phyloP scores from a whole-genome alignment of 2,113 vertebrate species.

The Hipposideros armiger region DNA sequence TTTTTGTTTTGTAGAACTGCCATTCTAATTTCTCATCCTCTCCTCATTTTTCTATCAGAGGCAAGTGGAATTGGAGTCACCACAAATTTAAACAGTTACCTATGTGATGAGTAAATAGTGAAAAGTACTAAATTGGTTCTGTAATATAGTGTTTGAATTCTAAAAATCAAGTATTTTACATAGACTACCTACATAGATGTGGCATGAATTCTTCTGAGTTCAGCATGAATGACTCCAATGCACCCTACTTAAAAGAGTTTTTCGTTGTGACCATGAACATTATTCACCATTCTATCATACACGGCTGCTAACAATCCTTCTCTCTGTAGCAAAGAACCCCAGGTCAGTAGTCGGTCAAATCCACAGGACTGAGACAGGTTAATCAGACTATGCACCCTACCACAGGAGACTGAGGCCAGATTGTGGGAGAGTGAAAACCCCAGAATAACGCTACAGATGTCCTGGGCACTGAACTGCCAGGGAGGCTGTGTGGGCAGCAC shows the following conservation, averaged over 20 bases:
- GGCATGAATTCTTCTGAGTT: neutral
- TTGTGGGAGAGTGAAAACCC: neutral
- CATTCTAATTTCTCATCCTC: neutral
- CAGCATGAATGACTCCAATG: neutral
- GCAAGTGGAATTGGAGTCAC: neutral
- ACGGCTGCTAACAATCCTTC: neutral
- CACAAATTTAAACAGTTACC: constrained; percentile 2
- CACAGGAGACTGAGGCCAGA: neutral
- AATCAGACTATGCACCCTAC: neutral
- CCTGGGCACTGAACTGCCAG: neutral
- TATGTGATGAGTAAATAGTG: neutral
- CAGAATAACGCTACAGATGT: neutral
- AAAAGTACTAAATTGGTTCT: neutral
- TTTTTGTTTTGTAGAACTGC: neutral
- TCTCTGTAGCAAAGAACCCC: neutral
- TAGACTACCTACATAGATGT: neutral
- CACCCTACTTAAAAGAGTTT: neutral
- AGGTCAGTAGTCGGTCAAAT: neutral
- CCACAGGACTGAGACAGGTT: neutral
- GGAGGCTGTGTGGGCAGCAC: neutral
- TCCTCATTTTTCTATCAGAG: neutral
- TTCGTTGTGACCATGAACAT: neutral
- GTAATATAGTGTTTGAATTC: neutral
- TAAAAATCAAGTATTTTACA: constrained; percentile 38
- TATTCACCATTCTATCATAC: neutral